These are phyloP conservation scores for Cebidichthys violaceus DNA, from an alignment of 2,113 vertebrate species.

Conservation along the genomic window DNA sequence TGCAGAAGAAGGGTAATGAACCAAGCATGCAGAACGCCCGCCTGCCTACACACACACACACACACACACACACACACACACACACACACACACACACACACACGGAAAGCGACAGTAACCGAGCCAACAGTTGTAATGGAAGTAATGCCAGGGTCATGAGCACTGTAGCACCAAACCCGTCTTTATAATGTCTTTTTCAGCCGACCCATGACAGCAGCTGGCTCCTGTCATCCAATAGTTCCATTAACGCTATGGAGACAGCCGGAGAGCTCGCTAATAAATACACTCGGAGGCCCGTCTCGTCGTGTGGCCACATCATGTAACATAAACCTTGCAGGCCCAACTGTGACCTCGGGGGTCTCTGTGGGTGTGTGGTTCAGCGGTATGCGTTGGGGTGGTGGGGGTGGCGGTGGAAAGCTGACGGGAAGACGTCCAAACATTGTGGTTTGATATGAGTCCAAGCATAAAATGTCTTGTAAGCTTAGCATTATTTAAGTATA, in stretches of 20 bases:
- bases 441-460: not conserved
- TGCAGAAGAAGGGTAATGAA: slow-evolving; percentile 19
- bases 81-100: slow-evolving; percentile 16
- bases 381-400: not conserved
- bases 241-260: slow-evolving; percentile 36
- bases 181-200: slow-evolving; percentile 39
- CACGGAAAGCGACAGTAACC: not conserved
- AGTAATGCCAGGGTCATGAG: slow-evolving; percentile 22
- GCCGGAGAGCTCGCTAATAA: slow-evolving; percentile 26
- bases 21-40: slow-evolving; percentile 20
- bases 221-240: slow-evolving; percentile 35
- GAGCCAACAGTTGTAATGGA: slow-evolving; percentile 27
- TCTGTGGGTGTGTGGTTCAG: not conserved
- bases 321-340: slow-evolving; percentile 43
- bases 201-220: slow-evolving; percentile 51
- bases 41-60: slow-evolving; percentile 16
- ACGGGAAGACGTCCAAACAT: slow-evolving; percentile 3
- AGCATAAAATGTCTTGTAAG: not conserved
- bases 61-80: slow-evolving; percentile 14
- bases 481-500: not conserved
- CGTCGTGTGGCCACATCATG: slow-evolving; percentile 6
- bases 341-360: slow-evolving; percentile 11
- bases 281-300: slow-evolving; percentile 32
- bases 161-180: slow-evolving; percentile 12
- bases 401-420: not conserved